Conservation (phyloP, 2,113 vertebrate species). For the Oncorhynchus masou region DNA sequence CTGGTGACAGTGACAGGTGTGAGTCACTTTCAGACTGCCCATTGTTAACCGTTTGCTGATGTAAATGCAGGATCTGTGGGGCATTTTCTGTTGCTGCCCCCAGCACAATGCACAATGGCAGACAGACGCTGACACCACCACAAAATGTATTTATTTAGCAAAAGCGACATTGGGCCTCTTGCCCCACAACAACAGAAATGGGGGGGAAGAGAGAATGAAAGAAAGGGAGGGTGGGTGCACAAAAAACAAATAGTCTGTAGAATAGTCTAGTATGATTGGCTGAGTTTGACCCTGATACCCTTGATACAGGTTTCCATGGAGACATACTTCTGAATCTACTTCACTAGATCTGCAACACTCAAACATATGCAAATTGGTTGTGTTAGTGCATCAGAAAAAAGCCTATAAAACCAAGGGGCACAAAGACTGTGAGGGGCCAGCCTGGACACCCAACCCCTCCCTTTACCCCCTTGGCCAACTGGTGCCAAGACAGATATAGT, state of each 20-base stretch:
- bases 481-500: no score
- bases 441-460: no score
- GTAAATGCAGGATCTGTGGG: conserved; percentile 57
- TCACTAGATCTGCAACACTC: no score
- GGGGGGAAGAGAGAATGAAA: neutral
- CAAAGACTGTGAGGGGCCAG: no score
- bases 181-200: neutral
- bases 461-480: no score
- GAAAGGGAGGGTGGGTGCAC: neutral
- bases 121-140: conserved; percentile 69
- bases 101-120: conserved; percentile 63
- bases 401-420: no score
- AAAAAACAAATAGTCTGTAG: neutral
- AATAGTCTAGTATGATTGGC: no score
- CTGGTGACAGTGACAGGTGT: conserved; percentile 6
- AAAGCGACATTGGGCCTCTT: conserved; percentile 22
- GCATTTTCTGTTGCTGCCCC: conserved; percentile 54
- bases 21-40: conserved; percentile 48
- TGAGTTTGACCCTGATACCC: no score
- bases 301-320: no score
- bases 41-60: conserved; percentile 78
- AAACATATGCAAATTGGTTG: no score
- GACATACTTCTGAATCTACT: no score
- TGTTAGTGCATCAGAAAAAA: no score
- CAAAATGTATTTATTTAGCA: conserved; percentile 65